Conservation (phyloP, 2,888 invertebrate genomes). For the Dinocampus coccinellae region DNA sequence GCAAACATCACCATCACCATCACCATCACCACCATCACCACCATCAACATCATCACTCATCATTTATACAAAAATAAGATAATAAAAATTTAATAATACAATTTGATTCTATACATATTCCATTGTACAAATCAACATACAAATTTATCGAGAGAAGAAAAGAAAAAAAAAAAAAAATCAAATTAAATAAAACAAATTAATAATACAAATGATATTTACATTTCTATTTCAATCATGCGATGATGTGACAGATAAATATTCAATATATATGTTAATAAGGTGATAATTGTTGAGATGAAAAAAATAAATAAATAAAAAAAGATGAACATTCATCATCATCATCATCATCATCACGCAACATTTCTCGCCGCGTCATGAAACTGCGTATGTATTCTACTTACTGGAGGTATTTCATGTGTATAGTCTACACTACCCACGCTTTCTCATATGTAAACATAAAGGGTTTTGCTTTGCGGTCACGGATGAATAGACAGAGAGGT, state of each 20-base stretch:
- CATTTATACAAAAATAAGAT: too few species aligned
- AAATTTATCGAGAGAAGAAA: too few species aligned
- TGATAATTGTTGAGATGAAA: too few species aligned
- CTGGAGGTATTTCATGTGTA: background rate
- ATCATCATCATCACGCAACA: background rate
- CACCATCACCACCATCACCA: too few species aligned
- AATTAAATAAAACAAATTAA: too few species aligned
- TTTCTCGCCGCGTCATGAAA: background rate
- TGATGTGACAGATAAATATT: background rate
- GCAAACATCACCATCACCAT: conserved; percentile 20
- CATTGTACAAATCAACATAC: too few species aligned
- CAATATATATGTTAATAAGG: background rate
- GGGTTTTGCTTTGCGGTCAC: background rate
- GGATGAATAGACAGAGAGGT: background rate
- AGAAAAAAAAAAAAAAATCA: too few species aligned
- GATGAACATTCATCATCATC: background rate
- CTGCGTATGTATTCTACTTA: background rate
- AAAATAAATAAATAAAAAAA: background rate
- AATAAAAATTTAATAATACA: too few species aligned
- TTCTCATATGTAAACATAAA: conserved; percentile 14
- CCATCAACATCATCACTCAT: too few species aligned
- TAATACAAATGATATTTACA: too few species aligned
- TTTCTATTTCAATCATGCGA: too few species aligned
- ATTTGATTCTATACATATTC: too few species aligned
- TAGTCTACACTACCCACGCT: conserved; percentile 4